phyloP scores from a whole-genome alignment of 1,140 invertebrate genomes.

The Drosophila lacertosa region DNA sequence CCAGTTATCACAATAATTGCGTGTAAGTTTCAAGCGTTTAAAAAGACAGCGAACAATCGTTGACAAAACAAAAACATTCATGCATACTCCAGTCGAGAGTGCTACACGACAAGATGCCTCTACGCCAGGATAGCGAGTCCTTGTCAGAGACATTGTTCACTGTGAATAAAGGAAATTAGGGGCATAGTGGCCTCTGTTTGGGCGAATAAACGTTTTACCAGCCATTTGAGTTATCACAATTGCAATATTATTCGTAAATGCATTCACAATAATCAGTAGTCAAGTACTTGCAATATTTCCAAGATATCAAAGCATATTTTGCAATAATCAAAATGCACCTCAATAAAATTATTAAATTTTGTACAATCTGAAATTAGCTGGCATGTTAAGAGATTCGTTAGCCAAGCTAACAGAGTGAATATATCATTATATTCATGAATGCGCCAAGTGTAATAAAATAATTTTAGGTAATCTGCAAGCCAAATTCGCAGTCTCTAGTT shows the following conservation, averaged over 20 bases:
- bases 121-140: too few relatives aligned
- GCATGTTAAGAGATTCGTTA: constrained; percentile 3
- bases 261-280: too few relatives aligned
- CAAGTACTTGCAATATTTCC: too few relatives aligned
- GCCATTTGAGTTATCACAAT: too few relatives aligned
- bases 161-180: too few relatives aligned
- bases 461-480: constrained; percentile 41
- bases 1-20: constrained; percentile 67
- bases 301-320: too few relatives aligned
- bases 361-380: not conserved
- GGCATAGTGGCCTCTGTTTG: too few relatives aligned
- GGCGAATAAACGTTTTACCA: too few relatives aligned
- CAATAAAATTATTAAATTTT: not conserved
- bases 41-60: constrained; percentile 40
- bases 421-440: constrained; percentile 37
- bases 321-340: too few relatives aligned
- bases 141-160: too few relatives aligned
- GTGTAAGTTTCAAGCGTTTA: constrained; percentile 61
- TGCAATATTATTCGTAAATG: too few relatives aligned
- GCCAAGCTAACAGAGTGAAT: constrained; percentile 1
- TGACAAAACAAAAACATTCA: constrained; percentile 24
- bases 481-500: constrained; percentile 32
- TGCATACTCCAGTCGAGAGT: constrained; percentile 7
- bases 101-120: constrained; percentile 7
- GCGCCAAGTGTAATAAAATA: constrained; percentile 19